Percentiles rank a stretch among this genome's conserved stretches.
Evolutionary conservation across 2,113 vertebrate species (phyloP).

Genomic region (Uropsilus gracilis): DNA sequence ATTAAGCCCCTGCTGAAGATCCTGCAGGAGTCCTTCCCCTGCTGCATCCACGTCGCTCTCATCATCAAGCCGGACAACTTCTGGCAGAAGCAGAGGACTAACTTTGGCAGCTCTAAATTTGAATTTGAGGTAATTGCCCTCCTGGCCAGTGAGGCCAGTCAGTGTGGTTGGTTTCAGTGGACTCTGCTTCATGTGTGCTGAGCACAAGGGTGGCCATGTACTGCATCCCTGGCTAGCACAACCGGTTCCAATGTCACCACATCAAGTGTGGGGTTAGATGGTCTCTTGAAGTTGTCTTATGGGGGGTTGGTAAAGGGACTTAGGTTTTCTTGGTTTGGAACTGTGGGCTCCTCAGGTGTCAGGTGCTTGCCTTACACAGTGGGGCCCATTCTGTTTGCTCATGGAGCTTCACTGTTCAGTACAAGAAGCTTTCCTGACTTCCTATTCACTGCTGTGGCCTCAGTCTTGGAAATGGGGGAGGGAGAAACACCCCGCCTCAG

Average conservation of each 20-base stretch:
- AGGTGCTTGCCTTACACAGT: background rate
- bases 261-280: too few species aligned
- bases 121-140: slow-evolving; percentile 95
- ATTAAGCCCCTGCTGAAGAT: slow-evolving; percentile 99
- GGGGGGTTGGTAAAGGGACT: too few species aligned
- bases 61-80: slow-evolving; percentile 99
- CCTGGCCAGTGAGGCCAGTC: background rate
- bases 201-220: too few species aligned
- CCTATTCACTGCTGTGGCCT: background rate
- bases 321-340: background rate
- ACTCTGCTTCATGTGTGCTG: background rate
- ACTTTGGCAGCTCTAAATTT: slow-evolving; percentile 99
- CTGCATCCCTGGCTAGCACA: too few species aligned
- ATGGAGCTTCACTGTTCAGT: too few species aligned
- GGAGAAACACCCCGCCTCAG: background rate
- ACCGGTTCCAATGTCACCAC: too few species aligned
- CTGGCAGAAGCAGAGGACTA: slow-evolving; percentile 99
- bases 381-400: too few species aligned
- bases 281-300: background rate
- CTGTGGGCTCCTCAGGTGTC: background rate
- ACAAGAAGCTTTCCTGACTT: too few species aligned
- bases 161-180: background rate
- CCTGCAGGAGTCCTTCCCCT: slow-evolving; percentile 97
- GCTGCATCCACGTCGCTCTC: slow-evolving; percentile 97
- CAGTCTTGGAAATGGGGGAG: background rate